phyloP scores from a whole-genome alignment of 1,140 invertebrate species.

The Euura lappo region DNA sequence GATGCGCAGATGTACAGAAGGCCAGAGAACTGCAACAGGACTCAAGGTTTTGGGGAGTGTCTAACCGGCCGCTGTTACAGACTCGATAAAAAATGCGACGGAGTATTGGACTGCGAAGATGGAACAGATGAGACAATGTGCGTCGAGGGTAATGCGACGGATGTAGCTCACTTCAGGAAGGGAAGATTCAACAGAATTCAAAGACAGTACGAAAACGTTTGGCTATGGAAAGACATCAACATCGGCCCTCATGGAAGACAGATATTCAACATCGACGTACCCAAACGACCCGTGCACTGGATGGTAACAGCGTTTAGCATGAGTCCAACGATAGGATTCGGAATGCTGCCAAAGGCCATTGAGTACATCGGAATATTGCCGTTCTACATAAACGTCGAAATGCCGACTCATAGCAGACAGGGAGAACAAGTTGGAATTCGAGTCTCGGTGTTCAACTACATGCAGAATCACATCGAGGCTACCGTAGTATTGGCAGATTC shows the following conservation, averaged over 20 bases:
- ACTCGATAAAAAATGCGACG: conserved; percentile 80
- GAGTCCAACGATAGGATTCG: conserved; percentile 84
- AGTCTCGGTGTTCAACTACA: conserved; percentile 94
- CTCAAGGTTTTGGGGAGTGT: conserved; percentile 78
- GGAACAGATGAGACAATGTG: conserved; percentile 89
- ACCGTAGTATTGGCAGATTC: conserved; percentile 87
- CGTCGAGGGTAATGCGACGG: conserved; percentile 66
- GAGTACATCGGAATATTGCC: conserved; percentile 85
- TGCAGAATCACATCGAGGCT: conserved; percentile 82
- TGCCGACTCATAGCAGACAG: conserved; percentile 80
- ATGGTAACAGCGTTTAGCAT: conserved; percentile 92
- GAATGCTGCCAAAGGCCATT: conserved; percentile 80
- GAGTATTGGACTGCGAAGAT: conserved; percentile 78
- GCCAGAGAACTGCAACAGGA: conserved; percentile 74
- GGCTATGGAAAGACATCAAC: conserved; percentile 94
- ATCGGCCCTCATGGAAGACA: conserved; percentile 89
- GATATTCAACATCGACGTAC: conserved; percentile 88
- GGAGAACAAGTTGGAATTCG: conserved; percentile 94
- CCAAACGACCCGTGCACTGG: conserved; percentile 86
- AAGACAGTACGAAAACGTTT: conserved; percentile 91
- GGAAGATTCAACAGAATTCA: conserved; percentile 85
- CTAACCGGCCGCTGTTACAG: conserved; percentile 82
- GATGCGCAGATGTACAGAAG: conserved; percentile 80
- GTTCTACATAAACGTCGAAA: conserved; percentile 95
- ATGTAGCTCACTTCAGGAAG: conserved; percentile 76